Evolutionary conservation across 2,888 invertebrate species (phyloP), one percentile per base, ranked within the genome.

Genomic region (Drosophila formosana): DNA sequence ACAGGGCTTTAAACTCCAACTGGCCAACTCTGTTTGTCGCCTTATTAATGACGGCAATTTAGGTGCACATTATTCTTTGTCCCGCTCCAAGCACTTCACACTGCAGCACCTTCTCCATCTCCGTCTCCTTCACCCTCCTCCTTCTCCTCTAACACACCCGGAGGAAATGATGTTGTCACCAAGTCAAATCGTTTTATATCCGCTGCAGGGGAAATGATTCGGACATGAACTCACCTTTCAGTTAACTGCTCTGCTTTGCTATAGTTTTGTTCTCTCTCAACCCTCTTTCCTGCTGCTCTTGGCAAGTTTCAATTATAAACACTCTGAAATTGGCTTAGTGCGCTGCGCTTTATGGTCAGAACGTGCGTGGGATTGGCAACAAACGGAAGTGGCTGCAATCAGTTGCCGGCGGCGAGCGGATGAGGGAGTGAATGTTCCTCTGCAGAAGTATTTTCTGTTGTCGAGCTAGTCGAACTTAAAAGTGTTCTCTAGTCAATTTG

Each of bases 131-230:
- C 18, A 1, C 18, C 2, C 18, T 18, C 2, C 18, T 18, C 18
- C 18, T 18, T 18, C 18, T 8, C 11, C 30, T 39, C n/a, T n/a
- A 9, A 45, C 32, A 58, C 32, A 28, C 53, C 52, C 71, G 25
- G 23, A 49, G 88, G 75, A 87, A 87, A 87, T 84, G 64, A 78
- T 72, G 75, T 72, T 87, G 82, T 84, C 81, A 80, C 81, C 75
- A 72, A 75, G 84, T 80, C 70, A 87, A 81, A 78, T 75, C 67
- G 78, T 72, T 80, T 81, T 71, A 67, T 72, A 78, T 81, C 81
- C 88, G 74, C 47, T 80, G 34, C 5, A 32, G 37, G 58, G 58
- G 56, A 87, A 71, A 70, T 70, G 57, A 58, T 60, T 78, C 45
- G 62, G 62, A 67, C 62, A 18, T 56, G 50, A 13, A 57, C 52